Conservation (phyloP, 2,113 vertebrate genomes). For the Phocoena phocoena region DNA sequence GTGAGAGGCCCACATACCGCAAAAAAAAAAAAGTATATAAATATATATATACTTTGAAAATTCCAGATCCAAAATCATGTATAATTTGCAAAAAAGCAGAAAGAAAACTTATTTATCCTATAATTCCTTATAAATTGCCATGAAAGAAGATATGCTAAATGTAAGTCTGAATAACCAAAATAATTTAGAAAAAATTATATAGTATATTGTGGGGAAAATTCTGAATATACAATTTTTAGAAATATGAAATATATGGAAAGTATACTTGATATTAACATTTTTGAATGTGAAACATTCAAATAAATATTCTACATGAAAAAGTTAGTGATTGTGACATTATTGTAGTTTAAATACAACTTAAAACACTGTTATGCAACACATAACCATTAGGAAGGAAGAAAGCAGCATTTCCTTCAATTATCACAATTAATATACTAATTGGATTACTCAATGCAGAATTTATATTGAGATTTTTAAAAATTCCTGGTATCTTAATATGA, state of each 20-base stretch:
- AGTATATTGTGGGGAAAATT: neutral
- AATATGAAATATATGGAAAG: neutral
- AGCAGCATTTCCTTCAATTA: neutral
- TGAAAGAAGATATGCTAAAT: neutral
- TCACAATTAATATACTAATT: neutral
- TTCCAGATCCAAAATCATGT: neutral
- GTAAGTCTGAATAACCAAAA: neutral
- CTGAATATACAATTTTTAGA: neutral
- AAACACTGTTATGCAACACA: neutral
- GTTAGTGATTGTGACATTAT: neutral
- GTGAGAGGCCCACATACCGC: too few relatives aligned
- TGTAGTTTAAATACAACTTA: neutral
- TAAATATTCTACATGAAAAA: neutral
- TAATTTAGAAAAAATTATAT: neutral
- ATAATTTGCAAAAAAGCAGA: neutral
- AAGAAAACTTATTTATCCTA: neutral
- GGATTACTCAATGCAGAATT: neutral
- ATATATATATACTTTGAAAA: neutral
- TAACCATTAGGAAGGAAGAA: neutral
- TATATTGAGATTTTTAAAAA: neutral
- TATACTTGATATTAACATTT: neutral
- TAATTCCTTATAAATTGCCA: neutral
- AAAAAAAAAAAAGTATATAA: neutral
- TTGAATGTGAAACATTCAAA: neutral
- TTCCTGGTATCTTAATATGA: neutral